Base-by-base conservation (phyloP, 2,113 vertebrate species). In the Plotosus lineatus region DNA sequence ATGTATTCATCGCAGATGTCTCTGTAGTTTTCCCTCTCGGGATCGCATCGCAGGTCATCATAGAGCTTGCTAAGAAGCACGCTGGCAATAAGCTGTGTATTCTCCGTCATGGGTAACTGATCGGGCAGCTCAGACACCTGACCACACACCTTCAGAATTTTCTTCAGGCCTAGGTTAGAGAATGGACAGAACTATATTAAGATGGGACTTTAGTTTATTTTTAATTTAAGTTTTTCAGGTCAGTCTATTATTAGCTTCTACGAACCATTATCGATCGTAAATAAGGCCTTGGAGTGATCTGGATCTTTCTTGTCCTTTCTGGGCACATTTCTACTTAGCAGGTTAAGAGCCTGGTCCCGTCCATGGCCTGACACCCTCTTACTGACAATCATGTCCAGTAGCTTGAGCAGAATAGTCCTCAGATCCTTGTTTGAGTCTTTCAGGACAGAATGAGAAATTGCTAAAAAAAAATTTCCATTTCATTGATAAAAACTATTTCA, bases 91-190 rank as follows among this genome's bases (percentile, higher is more conserved):
- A 99, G 93, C 90, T 96, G 95, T 14, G 96, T 97, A 91, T 98
- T 98, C 8, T 97, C 95, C 0, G 96, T 98, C 90, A 99, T 11
- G 0, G 95, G 95, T 77, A 99, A 90, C 91, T 97, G 96, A 79
- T 95, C 90, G 0, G 97, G 95, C 73, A 99, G 89, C 33, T 98
- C 98, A 1, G 96, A 92, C 77, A 98, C 92, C 90, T 98, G 97
- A 6, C 97, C 96, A 63, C 94, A 96, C 21, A 98, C 95, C 86
- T 98, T 98, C 75, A 99, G 90, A 81, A 99, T 98, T 91, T 98
- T 99, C 87, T 93, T 97, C 81, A 99, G 91, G 66, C 98, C 98
- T 99, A 77, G 11, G 68, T 66, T 21, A 11, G 15, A 68, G 14
- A 15, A 69, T 77, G 23, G 42, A 87, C 42, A 65, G 6, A 65